These are phyloP conservation scores for Pegoplata infirma DNA, from an alignment of 2,888 invertebrate species.

Conservation along the genomic window DNA sequence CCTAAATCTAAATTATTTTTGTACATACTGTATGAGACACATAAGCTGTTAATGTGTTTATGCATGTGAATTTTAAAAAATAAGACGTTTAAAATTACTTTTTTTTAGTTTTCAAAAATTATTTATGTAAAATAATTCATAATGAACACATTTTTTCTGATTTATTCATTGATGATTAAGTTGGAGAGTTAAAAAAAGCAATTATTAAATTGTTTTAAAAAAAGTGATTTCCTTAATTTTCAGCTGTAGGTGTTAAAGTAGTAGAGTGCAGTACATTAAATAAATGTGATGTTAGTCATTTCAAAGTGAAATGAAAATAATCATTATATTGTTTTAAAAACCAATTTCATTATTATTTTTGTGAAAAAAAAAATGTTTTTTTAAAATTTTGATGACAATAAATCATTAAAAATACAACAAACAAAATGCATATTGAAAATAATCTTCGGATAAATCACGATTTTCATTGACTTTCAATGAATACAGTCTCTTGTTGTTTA, in stretches of 20 bases:
- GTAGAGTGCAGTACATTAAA: neutral
- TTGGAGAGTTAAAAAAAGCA: slow-evolving; percentile 41
- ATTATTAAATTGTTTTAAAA: slow-evolving; percentile 55
- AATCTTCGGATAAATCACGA: slow-evolving; percentile 52
- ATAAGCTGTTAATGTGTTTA: slow-evolving; percentile 52
- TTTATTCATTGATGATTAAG: slow-evolving; percentile 57
- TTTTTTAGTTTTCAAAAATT: slow-evolving; percentile 16
- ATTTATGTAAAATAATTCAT: slow-evolving; percentile 59
- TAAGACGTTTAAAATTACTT: slow-evolving; percentile 1
- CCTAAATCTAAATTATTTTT: too few relatives aligned
- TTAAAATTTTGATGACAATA: slow-evolving; percentile 25
- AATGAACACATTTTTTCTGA: slow-evolving; percentile 48
- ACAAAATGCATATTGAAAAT: neutral
- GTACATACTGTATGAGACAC: slow-evolving; percentile 21
- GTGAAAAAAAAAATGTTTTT: neutral
- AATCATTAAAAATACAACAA: slow-evolving; percentile 26
- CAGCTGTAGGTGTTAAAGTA: slow-evolving; percentile 52
- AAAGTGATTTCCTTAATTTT: slow-evolving; percentile 51
- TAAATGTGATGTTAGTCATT: slow-evolving; percentile 27
- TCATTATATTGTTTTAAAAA: slow-evolving; percentile 4
- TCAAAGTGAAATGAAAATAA: slow-evolving; percentile 31
- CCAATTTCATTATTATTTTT: neutral
- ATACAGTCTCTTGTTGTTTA: slow-evolving; percentile 46
- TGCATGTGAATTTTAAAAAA: slow-evolving; percentile 36
- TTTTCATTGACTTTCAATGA: slow-evolving; percentile 56